These are phyloP conservation scores for Drosophila sturtevanti DNA, from an alignment of 1,140 invertebrate genomes.

Conservation along the genomic window DNA sequence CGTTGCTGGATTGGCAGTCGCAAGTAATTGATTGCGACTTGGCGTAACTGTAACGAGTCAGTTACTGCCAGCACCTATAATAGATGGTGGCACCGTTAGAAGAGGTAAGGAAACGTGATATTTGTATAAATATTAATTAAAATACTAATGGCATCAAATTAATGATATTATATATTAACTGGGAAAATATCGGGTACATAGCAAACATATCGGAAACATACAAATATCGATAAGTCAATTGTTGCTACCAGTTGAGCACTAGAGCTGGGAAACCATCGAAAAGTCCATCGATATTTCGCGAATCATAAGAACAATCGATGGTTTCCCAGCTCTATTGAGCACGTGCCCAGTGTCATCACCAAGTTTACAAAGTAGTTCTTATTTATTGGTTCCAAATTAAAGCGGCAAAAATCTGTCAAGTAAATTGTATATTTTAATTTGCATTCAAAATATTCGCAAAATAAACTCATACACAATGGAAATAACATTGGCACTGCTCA, in stretches of 20 bases:
- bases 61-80: not conserved
- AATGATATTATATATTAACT: too few relatives aligned
- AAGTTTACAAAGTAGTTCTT: not conserved
- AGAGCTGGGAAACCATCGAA: too few relatives aligned
- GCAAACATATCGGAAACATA: too few relatives aligned
- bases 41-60: not conserved
- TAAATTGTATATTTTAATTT: not conserved
- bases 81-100: too few relatives aligned
- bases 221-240: too few relatives aligned
- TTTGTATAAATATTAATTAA: too few relatives aligned
- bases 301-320: too few relatives aligned
- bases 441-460: not conserved
- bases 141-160: too few relatives aligned
- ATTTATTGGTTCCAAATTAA: not conserved
- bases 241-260: too few relatives aligned
- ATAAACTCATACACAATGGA: constrained; percentile 38
- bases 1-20: not conserved
- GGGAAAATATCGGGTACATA: too few relatives aligned
- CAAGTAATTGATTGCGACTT: not conserved
- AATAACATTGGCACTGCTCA: constrained; percentile 88
- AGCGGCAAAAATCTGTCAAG: not conserved
- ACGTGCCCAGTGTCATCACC: not conserved
- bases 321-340: not conserved
- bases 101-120: too few relatives aligned
- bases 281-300: too few relatives aligned